A percentile compares a stretch with the other conserved stretches of the same genome.
These are phyloP conservation scores for Drosophila jambulina DNA, from an alignment of 1,140 invertebrate genomes.

Conservation along the genomic window DNA sequence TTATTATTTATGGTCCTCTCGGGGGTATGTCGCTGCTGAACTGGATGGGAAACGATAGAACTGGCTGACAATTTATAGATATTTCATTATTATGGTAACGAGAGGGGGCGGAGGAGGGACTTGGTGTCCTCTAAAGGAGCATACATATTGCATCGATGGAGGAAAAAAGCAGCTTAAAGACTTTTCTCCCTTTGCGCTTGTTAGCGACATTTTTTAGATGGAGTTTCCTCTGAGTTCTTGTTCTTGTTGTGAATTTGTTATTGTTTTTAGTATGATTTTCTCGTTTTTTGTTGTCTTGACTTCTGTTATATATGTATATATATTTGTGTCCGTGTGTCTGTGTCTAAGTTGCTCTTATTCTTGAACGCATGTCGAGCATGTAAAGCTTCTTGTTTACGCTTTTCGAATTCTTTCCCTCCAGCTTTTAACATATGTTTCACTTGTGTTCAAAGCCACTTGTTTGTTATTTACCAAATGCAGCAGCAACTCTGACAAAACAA, in stretches of 20 bases:
- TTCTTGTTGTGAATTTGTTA: constrained; percentile 27
- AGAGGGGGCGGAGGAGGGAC: not conserved
- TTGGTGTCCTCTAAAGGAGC: constrained; percentile 19
- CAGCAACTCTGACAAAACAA: constrained; percentile 59
- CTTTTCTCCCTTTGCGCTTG: constrained; percentile 43
- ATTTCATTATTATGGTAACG: constrained; percentile 62
- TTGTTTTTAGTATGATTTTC: constrained; percentile 59
- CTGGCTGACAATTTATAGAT: constrained; percentile 59
- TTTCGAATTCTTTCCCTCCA: constrained; percentile 17
- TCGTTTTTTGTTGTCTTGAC: constrained; percentile 41
- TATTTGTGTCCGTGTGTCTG: constrained; percentile 34
- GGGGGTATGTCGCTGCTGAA: constrained; percentile 8
- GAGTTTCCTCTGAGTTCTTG: not conserved
- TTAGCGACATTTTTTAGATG: constrained; percentile 44
- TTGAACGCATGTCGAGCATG: constrained; percentile 50
- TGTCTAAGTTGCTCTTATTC: constrained; percentile 11
- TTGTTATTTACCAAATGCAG: constrained; percentile 54
- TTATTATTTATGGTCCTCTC: constrained; percentile 74
- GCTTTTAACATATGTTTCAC: constrained; percentile 69
- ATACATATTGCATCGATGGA: constrained; percentile 43
- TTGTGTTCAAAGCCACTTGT: constrained; percentile 54
- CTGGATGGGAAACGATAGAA: constrained; percentile 28
- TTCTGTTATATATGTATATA: constrained; percentile 56
- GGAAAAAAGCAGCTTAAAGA: constrained; percentile 41
- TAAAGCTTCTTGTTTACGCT: constrained; percentile 45